Evolutionary conservation across 2,797 vertebrate genomes (phyloP).

Genomic region (Siniperca scherzeri): DNA sequence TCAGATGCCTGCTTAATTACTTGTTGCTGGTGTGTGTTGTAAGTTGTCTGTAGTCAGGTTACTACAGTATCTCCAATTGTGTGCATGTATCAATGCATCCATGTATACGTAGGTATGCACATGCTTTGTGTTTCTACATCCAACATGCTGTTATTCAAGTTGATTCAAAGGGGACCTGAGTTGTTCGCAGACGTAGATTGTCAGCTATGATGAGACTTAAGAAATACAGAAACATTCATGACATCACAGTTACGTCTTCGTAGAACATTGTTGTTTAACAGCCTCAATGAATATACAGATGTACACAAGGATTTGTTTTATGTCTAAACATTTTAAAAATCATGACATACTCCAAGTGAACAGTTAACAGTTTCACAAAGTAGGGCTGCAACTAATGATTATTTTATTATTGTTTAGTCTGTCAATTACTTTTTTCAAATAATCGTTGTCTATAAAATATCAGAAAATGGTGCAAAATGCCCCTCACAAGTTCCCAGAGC

Average conservation of each 20-base stretch:
- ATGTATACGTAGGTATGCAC: not conserved
- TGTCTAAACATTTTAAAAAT: not conserved
- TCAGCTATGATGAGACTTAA: not conserved
- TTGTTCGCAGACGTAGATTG: not conserved
- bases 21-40: conserved; percentile 59
- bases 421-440: not conserved
- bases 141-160: not conserved
- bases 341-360: not conserved
- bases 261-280: not conserved
- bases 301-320: not conserved
- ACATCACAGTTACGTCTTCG: not conserved
- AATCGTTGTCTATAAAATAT: not conserved
- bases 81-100: not conserved
- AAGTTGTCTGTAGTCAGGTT: conserved; percentile 24
- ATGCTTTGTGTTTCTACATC: not conserved
- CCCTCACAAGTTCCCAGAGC: not conserved
- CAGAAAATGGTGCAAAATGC: not conserved
- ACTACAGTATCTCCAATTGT: conserved; percentile 46
- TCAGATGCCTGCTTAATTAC: conserved; percentile 71
- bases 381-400: not conserved
- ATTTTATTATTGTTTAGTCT: not conserved
- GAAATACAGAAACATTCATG: not conserved
- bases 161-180: not conserved
- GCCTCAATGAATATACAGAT: not conserved
- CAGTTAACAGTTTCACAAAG: not conserved